Base-by-base conservation (phyloP, 2,113 vertebrate species). In the Pithys albifrons region DNA sequence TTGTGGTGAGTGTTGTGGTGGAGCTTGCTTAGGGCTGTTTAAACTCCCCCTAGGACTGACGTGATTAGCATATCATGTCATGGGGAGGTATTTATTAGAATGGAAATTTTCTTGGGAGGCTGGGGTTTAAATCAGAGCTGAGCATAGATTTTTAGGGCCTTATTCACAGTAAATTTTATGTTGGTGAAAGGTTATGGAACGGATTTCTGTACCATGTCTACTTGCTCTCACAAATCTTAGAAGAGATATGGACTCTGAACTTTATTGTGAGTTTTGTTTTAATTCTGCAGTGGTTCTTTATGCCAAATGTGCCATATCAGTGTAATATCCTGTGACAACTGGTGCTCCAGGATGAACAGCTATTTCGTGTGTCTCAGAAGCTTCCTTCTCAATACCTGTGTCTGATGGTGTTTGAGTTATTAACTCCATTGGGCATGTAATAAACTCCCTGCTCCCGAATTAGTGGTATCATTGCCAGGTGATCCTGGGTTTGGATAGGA, bases 81-180 rank as follows among this genome's bases (percentile, higher is more conserved):
- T 10, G n/a, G 64, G 80, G 88, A 96, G 77, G 74, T 96, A 96
- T 97, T 97, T 97, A 92, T 96, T 94, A 84, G 84, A 94, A 89
- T 94, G 72, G 92, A 94, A 88, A 66, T 92, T 58, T 95, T 97
- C 93, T 97, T 80, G 35, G 77, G 83, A 92, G 91, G 65, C 64
- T 74, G 72, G 74, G 46, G 90, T 95, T 97, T 97, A 96, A 97
- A 97, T 97, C 96, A 96, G 91, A 96, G 86, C 91, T 86, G 72
- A 91, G 75, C 45, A 10, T 31, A 78, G 88, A 85, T 67, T 72
- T 97, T 94, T 86, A 95, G 85, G 86, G 55, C 88, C 85, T 93
- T 88, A 90, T 91, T 97, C 93, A 93, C 96, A 96, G 95, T 97
- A 96, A 96, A 96, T 98, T 97, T 90, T 84, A 64, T 59, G 81